Conservation (phyloP, 2,888 invertebrate genomes). For the Cryptops parisi region DNA sequence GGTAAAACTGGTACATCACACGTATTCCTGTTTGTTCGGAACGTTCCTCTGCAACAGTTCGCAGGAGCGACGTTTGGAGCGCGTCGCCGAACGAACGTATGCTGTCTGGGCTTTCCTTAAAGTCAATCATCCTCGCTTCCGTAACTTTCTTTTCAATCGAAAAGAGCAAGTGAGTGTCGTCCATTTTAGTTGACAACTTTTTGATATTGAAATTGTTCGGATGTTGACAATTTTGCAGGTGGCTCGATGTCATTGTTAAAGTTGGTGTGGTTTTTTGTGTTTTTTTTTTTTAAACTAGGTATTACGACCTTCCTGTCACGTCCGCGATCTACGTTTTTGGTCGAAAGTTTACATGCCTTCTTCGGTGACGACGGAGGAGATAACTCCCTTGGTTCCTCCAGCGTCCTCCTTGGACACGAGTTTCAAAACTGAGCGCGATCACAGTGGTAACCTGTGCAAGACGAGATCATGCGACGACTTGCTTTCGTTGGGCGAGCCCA, state of each 20-base stretch:
- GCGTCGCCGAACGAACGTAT: constrained; percentile 36
- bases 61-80: constrained; percentile 25
- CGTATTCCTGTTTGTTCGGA: constrained; percentile 91
- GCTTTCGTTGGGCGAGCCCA: constrained; percentile 46
- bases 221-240: neutral
- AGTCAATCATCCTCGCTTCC: constrained; percentile 45
- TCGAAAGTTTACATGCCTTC: constrained; percentile 62
- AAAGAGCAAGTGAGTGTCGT: constrained; percentile 42
- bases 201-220: too few relatives aligned
- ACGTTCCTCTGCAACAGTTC: constrained; percentile 79
- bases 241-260: neutral
- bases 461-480: constrained; percentile 77
- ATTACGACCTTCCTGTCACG: constrained; percentile 70
- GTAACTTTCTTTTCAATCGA: constrained; percentile 65
- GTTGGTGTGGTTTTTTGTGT: neutral
- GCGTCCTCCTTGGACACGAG: constrained; percentile 16
- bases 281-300: constrained; percentile 41
- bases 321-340: constrained; percentile 72
- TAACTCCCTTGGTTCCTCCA: constrained; percentile 22
- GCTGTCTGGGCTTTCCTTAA: constrained; percentile 80
- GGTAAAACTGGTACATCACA: constrained; percentile 90
- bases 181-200: too few relatives aligned
- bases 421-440: constrained; percentile 11
- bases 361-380: constrained; percentile 20
- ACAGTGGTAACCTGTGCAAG: constrained; percentile 45